Conservation (phyloP, 2,113 vertebrate species). For the Plectropomus leopardus region DNA sequence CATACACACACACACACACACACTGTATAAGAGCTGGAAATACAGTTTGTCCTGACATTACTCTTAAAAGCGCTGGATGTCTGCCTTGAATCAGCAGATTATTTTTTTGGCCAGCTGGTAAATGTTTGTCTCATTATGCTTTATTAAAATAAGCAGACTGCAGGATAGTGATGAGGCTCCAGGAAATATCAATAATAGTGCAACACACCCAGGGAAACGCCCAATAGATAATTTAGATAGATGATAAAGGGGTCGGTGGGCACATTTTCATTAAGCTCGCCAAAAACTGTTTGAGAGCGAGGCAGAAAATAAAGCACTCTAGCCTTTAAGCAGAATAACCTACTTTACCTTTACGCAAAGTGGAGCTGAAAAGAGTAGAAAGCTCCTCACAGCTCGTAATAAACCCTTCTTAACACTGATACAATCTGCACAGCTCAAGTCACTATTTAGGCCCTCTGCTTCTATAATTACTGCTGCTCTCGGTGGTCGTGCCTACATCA, state of each 20-base stretch:
- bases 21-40: constrained; percentile 7
- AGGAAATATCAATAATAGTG: constrained; percentile 36
- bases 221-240: not conserved
- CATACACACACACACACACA: constrained; percentile 6
- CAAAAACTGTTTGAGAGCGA: not conserved
- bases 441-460: constrained; percentile 11
- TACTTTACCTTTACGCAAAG: not conserved
- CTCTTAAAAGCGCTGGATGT: constrained; percentile 7
- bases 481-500: constrained; percentile 1
- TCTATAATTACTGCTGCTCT: constrained; percentile 30
- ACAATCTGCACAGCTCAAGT: constrained; percentile 4
- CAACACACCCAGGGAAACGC: constrained; percentile 49
- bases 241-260: not conserved
- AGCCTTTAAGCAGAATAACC: not conserved
- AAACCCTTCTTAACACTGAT: not conserved
- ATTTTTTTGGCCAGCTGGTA: not conserved
- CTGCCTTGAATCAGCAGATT: constrained; percentile 11
- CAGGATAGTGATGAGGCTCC: not conserved
- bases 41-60: not conserved
- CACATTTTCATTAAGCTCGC: not conserved
- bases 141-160: not conserved
- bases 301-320: not conserved
- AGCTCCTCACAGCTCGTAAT: not conserved
- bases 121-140: not conserved
- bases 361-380: not conserved